These are phyloP conservation scores for Rhopalosiphum maidis DNA, from an alignment of 1,140 invertebrate species.

Conservation along the genomic window DNA sequence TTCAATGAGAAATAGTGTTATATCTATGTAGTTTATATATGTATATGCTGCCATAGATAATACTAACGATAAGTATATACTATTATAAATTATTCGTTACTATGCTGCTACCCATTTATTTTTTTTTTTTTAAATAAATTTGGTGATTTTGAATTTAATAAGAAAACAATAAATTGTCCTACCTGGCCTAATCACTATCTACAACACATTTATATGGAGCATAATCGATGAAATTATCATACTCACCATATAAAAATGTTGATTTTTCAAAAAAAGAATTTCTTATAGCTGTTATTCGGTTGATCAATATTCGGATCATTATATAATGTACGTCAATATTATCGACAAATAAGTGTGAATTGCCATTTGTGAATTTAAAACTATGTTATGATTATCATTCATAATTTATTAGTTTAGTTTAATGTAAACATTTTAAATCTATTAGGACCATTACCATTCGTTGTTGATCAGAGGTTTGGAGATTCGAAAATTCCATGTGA, in stretches of 20 bases:
- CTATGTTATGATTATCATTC: background rate
- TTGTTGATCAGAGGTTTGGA: background rate
- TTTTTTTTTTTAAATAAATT: too few species aligned
- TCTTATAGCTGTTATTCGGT: background rate
- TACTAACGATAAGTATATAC: too few species aligned
- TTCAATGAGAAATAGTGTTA: too few species aligned
- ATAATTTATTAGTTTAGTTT: background rate
- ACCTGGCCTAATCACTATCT: background rate
- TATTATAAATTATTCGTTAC: too few species aligned
- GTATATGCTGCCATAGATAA: too few species aligned
- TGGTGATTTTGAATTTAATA: too few species aligned
- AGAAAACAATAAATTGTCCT: too few species aligned
- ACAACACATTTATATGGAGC: accelerated
- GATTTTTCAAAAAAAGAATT: background rate
- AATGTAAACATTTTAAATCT: background rate
- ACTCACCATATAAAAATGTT: background rate
- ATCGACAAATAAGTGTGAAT: background rate
- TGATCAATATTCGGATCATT: background rate
- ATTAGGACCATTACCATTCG: background rate
- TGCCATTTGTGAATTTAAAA: background rate
- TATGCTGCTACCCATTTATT: too few species aligned
- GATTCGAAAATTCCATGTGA: background rate
- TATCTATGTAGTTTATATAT: too few species aligned
- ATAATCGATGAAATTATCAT: too few species aligned
- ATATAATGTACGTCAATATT: too few species aligned